Conservation (phyloP, 2,888 invertebrate genomes). For the Alloscopus bannaensis region DNA sequence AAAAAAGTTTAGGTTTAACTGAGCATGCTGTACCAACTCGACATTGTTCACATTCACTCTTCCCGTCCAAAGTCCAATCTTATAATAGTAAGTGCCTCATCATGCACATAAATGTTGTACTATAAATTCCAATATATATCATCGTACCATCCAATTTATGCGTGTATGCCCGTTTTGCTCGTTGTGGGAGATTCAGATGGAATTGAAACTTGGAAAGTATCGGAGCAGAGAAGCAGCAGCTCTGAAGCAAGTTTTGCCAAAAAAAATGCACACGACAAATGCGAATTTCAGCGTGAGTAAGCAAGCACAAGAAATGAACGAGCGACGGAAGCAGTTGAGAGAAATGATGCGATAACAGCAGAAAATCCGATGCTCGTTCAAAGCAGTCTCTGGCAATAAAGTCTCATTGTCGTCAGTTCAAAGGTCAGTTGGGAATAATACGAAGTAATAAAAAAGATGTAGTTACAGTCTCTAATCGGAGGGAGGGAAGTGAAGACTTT, state of each 20-base stretch:
- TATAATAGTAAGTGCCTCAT: no score
- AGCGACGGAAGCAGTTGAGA: slow-evolving; percentile 2
- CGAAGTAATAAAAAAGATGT: no score
- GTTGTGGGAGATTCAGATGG: slow-evolving; percentile 50
- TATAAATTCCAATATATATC: no score
- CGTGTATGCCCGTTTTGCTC: slow-evolving; percentile 44
- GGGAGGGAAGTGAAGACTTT: no score
- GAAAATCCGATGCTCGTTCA: background rate
- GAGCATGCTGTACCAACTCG: no score
- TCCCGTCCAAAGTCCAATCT: no score
- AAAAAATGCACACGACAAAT: slow-evolving; percentile 12
- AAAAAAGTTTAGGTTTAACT: no score
- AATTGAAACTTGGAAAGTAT: slow-evolving; percentile 19
- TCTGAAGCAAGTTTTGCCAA: slow-evolving; percentile 1
- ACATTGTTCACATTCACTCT: no score
- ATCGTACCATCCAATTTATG: no score
- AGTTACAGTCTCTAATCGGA: no score
- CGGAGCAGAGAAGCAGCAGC: slow-evolving; percentile 30
- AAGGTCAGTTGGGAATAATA: no score
- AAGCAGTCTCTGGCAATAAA: background rate
- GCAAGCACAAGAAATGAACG: background rate
- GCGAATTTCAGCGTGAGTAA: background rate
- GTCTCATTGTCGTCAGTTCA: slow-evolving; percentile 11
- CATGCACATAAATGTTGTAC: no score
- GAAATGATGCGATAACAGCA: background rate